Conservation (phyloP, 2,888 invertebrate species). For the Disparrhopalites patrizii region DNA sequence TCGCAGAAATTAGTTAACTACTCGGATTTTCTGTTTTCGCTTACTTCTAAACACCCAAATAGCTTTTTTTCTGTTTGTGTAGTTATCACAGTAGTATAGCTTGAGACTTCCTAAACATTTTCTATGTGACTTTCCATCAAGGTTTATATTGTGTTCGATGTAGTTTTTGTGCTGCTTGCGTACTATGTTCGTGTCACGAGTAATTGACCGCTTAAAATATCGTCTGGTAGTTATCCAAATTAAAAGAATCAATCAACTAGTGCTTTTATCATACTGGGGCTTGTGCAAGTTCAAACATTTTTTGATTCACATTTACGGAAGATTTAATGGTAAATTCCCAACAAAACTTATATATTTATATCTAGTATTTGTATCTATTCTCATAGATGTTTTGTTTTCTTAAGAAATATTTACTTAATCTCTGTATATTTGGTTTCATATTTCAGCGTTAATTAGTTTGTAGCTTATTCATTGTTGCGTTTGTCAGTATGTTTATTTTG, state of each 20-base stretch:
- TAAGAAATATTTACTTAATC: neutral
- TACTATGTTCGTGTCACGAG: slow-evolving; percentile 6
- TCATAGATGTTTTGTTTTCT: neutral
- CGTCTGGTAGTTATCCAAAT: slow-evolving; percentile 2
- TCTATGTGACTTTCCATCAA: neutral
- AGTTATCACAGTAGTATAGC: too few relatives aligned
- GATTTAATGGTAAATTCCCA: slow-evolving; percentile 23
- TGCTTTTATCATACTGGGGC: slow-evolving; percentile 12
- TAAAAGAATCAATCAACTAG: slow-evolving; percentile 9
- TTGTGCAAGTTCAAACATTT: slow-evolving; percentile 6
- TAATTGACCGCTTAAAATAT: slow-evolving; percentile 5
- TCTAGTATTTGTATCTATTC: neutral
- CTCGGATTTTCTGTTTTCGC: too few relatives aligned
- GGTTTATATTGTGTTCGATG: neutral
- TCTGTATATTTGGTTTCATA: neutral
- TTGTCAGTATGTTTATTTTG: neutral
- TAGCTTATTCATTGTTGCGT: neutral
- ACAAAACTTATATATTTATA: too few relatives aligned
- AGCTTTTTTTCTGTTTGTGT: too few relatives aligned
- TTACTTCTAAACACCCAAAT: too few relatives aligned
- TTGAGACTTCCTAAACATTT: neutral
- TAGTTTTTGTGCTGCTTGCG: too few relatives aligned
- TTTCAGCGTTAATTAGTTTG: neutral
- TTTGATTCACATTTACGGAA: neutral
- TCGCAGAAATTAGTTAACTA: too few relatives aligned